Evolutionary conservation across 2,113 vertebrate genomes (phyloP), one percentile per base, ranked within the genome.

Genomic region (Ivindomyrus marchei): DNA sequence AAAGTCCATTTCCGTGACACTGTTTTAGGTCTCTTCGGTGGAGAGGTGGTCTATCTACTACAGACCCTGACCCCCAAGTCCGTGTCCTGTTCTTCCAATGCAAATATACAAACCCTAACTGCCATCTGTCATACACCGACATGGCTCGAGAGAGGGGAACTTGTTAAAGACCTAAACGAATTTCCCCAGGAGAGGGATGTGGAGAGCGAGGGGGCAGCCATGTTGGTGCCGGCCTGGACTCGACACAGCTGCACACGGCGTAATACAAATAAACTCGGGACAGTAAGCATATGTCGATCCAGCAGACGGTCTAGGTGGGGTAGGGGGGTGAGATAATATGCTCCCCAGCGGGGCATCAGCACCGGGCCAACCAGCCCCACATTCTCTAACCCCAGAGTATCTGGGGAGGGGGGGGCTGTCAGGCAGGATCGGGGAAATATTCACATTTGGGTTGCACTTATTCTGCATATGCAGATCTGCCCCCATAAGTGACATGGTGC

Each of bases 191-290:
- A 47, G 15, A 49, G 47, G 31, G 56, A 87, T n/a, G 56, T 13
- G 58, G 27, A 27, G 45, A 46, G 77, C 58, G 3, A 87, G 36
- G 85, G 88, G 50, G 90, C 53, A 52, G 85, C 70, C 89, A 47
- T 90, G 88, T 52, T 53, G 91, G 92, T 93, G 87, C 93, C 91
- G 93, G 92, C 9, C 15, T 47, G 88, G 87, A 5, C 46, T 90
- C 93, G 92, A 88, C 88, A 87, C 89, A 47, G 92, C 94, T 94
- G 93, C 95, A 95, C 95, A 95, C 93, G 92, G 93, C 3, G 94
- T 93, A 90, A 93, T 93, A 93, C 92, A 95, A 96, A 96, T 94
- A 96, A 95, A 95, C 94, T 83, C 0, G 84, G 93, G 89, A 47
- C 94, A 91, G 94, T 45, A 89, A 94, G 94, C 90, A 89, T 74